These are phyloP conservation scores for Diachrysia chrysitis DNA, from an alignment of 2,888 invertebrate species.

Conservation along the genomic window DNA sequence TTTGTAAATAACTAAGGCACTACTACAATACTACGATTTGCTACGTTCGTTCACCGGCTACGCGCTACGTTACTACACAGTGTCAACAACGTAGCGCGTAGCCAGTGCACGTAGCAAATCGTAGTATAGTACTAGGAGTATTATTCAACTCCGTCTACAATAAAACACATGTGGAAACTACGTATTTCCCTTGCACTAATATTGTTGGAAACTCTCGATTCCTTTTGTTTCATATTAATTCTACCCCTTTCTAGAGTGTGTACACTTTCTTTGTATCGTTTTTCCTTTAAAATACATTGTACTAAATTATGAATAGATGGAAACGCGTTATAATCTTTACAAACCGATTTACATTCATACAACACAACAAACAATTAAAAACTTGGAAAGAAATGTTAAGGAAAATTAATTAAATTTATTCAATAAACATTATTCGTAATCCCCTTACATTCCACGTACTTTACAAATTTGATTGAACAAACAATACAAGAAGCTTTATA, in stretches of 20 bases:
- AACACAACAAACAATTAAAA: background rate
- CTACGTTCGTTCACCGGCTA: background rate
- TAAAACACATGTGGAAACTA: background rate
- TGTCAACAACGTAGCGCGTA: too few species aligned
- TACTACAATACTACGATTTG: background rate
- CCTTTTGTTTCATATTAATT: background rate
- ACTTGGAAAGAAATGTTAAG: background rate
- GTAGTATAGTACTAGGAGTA: too few species aligned
- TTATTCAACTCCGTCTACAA: background rate
- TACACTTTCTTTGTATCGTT: too few species aligned
- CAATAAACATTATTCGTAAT: background rate
- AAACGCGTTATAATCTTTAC: background rate
- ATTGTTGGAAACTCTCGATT: background rate
- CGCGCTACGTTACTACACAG: constrained; percentile 17
- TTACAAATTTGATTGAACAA: background rate
- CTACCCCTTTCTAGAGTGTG: too few species aligned
- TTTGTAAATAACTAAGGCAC: too few species aligned
- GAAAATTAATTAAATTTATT: too few species aligned
- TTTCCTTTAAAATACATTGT: too few species aligned
- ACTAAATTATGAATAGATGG: background rate
- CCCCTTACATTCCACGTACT: background rate
- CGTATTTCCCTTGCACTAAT: background rate
- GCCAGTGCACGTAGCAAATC: too few species aligned
- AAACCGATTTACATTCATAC: background rate
- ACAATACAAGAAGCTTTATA: too few species aligned